These are phyloP conservation scores for Sinocyclocheilus maitianheensis DNA, from an alignment of 2,113 vertebrate species.

Conservation along the genomic window DNA sequence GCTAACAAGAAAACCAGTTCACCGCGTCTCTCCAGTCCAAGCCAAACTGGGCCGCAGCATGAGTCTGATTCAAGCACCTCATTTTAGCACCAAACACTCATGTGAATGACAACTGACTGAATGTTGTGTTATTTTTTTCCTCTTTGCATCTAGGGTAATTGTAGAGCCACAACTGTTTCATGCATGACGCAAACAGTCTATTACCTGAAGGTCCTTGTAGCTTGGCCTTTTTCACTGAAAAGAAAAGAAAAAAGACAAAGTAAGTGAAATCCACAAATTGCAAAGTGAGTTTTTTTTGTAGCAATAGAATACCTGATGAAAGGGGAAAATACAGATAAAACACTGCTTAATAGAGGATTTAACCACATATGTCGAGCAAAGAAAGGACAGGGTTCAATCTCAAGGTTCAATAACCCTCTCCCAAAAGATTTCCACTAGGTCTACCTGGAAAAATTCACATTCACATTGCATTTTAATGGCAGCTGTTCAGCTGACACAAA, in stretches of 20 bases:
- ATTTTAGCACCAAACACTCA: constrained; percentile 19
- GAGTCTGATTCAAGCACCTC: constrained; percentile 25
- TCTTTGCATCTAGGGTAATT: neutral
- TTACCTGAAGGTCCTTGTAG: constrained; percentile 80
- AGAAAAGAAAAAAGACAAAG: constrained; percentile 46
- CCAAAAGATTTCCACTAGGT: neutral
- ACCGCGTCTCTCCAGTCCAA: constrained; percentile 29
- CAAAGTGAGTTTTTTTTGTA: neutral
- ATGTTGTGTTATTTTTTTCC: neutral
- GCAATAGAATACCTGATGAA: neutral
- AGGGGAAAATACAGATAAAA: neutral
- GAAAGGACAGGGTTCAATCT: neutral
- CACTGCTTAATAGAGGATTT: neutral
- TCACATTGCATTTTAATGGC: neutral
- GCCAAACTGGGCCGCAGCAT: constrained; percentile 67
- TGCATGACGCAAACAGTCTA: constrained; percentile 34
- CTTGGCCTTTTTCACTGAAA: constrained; percentile 79
- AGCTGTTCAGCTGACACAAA: neutral
- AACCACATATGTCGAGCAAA: neutral
- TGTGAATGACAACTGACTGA: constrained; percentile 5
- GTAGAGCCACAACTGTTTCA: constrained; percentile 5
- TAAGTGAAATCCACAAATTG: constrained; percentile 15
- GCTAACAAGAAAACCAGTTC: constrained; percentile 70
- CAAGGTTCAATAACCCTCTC: neutral
- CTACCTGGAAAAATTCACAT: neutral